Conservation (phyloP, 2,888 invertebrate species). For the Volucella zonaria region DNA sequence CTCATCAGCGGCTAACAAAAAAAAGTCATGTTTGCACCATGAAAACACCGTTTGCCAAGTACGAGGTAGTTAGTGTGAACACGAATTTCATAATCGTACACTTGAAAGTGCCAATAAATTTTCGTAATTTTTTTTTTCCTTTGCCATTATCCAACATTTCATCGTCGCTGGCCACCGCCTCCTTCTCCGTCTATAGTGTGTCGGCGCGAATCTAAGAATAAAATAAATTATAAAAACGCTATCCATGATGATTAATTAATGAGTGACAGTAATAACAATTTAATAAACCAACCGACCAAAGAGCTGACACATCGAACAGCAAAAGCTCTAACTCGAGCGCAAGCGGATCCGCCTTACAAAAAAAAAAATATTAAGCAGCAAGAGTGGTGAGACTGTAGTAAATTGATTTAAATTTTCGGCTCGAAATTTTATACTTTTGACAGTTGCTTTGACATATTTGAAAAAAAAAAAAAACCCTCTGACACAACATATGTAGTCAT, state of each 20-base stretch:
- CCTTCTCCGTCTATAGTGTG: background rate
- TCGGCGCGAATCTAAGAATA: slow-evolving; percentile 28
- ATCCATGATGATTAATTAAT: slow-evolving; percentile 54
- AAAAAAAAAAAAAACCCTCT: too few species aligned
- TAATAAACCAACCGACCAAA: background rate
- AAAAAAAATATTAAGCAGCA: too few species aligned
- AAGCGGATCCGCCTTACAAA: background rate
- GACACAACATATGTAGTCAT: too few species aligned
- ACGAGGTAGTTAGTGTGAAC: slow-evolving; percentile 31
- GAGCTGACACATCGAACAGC: background rate
- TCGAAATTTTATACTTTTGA: too few species aligned
- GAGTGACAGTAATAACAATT: slow-evolving; percentile 29
- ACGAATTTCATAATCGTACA: slow-evolving; percentile 31
- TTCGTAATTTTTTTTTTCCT: slow-evolving; percentile 16
- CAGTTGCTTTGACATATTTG: too few species aligned
- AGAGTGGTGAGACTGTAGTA: too few species aligned
- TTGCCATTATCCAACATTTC: background rate
- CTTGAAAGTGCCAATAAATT: slow-evolving; percentile 44
- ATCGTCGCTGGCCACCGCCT: background rate
- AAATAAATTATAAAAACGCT: slow-evolving; percentile 2
- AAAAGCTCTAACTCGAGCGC: background rate
- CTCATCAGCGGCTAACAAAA: slow-evolving; percentile 24
- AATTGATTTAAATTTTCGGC: too few species aligned
- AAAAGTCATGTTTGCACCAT: slow-evolving; percentile 23
- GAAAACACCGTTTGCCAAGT: background rate